Evolutionary conservation across 2,888 invertebrate species (phyloP).

Genomic region (Tenthredo scrophulariae): DNA sequence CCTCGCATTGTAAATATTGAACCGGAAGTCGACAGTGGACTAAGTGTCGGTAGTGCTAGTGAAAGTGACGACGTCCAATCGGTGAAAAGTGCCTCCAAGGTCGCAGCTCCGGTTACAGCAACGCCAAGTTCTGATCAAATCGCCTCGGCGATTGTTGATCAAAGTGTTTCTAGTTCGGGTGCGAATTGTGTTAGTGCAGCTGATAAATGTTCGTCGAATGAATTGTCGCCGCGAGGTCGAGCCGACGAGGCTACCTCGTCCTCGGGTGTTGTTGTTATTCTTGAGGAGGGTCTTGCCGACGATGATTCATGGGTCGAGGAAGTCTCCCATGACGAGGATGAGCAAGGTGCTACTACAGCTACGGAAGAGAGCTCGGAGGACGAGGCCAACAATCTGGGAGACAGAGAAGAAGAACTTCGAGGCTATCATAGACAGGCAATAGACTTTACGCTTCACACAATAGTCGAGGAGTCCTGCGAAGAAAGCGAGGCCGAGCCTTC

Average conservation of each 20-base stretch:
- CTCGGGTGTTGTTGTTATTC: constrained; percentile 83
- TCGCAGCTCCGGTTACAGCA: not conserved
- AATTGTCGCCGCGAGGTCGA: constrained; percentile 54
- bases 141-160: constrained; percentile 57
- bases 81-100: constrained; percentile 64
- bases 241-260: constrained; percentile 54
- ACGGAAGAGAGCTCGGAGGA: constrained; percentile 86
- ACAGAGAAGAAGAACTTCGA: constrained; percentile 90
- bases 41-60: constrained; percentile 75
- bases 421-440: constrained; percentile 91
- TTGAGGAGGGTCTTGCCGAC: constrained; percentile 93
- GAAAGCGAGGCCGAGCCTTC: constrained; percentile 91
- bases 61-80: constrained; percentile 75
- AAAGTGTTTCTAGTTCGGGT: constrained; percentile 53
- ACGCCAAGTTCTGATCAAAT: constrained; percentile 41
- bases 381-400: constrained; percentile 79
- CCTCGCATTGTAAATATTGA: constrained; percentile 60
- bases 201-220: constrained; percentile 59
- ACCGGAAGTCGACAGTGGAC: constrained; percentile 72
- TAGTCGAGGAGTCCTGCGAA: constrained; percentile 96
- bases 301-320: constrained; percentile 97
- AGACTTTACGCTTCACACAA: constrained; percentile 95
- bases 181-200: constrained; percentile 56
- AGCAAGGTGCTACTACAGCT: constrained; percentile 82
- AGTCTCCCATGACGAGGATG: constrained; percentile 89